These are phyloP conservation scores for Menidia beryllina DNA, from an alignment of 2,113 vertebrate species.

Conservation along the genomic window DNA sequence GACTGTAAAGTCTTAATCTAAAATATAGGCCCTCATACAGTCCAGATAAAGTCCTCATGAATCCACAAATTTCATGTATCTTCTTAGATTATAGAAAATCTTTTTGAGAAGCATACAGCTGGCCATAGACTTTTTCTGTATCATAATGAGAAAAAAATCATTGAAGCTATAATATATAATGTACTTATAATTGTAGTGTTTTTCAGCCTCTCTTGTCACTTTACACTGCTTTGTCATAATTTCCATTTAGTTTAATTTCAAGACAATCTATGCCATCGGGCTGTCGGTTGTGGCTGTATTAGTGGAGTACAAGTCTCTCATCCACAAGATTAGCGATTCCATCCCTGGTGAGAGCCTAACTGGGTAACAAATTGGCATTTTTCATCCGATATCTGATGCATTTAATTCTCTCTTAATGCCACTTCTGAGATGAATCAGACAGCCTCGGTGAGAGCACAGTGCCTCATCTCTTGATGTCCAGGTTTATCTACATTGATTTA, in stretches of 20 bases:
- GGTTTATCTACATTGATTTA: constrained; percentile 7
- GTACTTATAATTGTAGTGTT: background rate
- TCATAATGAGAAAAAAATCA: background rate
- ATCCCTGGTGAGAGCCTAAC: background rate
- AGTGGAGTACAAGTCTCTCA: background rate
- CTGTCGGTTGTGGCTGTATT: background rate
- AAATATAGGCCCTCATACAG: background rate
- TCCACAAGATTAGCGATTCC: background rate
- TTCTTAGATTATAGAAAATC: too few relatives aligned
- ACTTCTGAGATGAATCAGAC: background rate
- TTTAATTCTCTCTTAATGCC: background rate
- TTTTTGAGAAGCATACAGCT: too few relatives aligned
- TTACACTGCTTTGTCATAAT: background rate
- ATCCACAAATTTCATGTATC: too few relatives aligned
- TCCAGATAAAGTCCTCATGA: too few relatives aligned
- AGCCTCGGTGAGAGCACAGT: constrained; percentile 4
- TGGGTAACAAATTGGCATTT: background rate
- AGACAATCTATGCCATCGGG: background rate
- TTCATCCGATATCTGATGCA: background rate
- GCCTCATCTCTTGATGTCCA: constrained; percentile 1
- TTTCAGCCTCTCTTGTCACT: background rate
- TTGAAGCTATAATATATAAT: background rate
- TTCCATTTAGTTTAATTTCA: background rate
- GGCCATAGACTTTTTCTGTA: background rate
- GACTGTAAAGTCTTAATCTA: background rate